Evolutionary conservation across 2,888 invertebrate species (phyloP).

Genomic region (Drosophila conformis): DNA sequence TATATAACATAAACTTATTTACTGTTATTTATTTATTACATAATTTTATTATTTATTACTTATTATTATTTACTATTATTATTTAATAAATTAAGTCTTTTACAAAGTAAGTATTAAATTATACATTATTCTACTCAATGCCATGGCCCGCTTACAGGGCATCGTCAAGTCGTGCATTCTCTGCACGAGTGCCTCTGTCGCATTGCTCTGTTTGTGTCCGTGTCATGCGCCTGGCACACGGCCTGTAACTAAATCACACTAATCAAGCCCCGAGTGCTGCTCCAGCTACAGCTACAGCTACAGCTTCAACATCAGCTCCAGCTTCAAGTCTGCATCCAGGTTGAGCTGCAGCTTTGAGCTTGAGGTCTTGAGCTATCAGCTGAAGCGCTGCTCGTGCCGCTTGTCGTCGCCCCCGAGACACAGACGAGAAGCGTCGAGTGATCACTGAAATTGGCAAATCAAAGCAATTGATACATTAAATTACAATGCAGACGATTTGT

Average conservation of each 20-base stretch:
- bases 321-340: slow-evolving; percentile 12
- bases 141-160: neutral
- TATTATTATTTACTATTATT: no score
- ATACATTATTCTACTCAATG: neutral
- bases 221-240: slow-evolving; percentile 80
- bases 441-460: slow-evolving; percentile 78
- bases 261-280: slow-evolving; percentile 77
- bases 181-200: neutral
- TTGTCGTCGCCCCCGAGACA: slow-evolving; percentile 67
- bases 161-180: neutral
- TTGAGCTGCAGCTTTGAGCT: slow-evolving; percentile 26
- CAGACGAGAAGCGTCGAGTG: slow-evolving; percentile 56
- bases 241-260: slow-evolving; percentile 81
- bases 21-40: no score
- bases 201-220: slow-evolving; percentile 39
- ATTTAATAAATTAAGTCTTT: no score
- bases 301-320: slow-evolving; percentile 21
- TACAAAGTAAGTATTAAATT: no score
- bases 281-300: slow-evolving; percentile 42
- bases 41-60: no score
- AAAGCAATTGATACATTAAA: slow-evolving; percentile 81
- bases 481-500: slow-evolving; percentile 81
- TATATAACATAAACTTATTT: no score
- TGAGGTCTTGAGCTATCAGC: slow-evolving; percentile 49
- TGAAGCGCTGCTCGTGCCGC: slow-evolving; percentile 71